Conservation (phyloP, 2,888 invertebrate species). For the Diabrotica balteata region DNA sequence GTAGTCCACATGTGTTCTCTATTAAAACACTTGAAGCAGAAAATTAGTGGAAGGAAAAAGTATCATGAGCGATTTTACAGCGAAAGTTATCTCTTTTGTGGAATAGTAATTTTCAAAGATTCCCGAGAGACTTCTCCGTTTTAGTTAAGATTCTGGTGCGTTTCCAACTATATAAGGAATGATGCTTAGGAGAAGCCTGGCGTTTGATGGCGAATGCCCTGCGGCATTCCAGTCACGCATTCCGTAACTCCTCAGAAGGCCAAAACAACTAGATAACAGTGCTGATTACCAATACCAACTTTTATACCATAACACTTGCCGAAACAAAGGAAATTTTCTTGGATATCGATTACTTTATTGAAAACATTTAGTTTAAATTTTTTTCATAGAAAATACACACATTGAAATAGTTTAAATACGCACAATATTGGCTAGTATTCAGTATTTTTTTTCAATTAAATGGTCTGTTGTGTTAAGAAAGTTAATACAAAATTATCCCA, state of each 20-base stretch:
- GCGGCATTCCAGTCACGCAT: slow-evolving; percentile 18
- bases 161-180: slow-evolving; percentile 14
- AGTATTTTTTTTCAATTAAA: too few relatives aligned
- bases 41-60: background rate
- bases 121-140: slow-evolving; percentile 4
- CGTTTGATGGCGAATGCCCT: slow-evolving; percentile 8
- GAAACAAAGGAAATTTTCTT: background rate
- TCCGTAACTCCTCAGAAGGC: slow-evolving; percentile 13
- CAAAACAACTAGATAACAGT: slow-evolving; percentile 22
- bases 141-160: slow-evolving; percentile 21
- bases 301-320: slow-evolving; percentile 13
- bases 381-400: too few relatives aligned
- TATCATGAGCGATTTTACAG: slow-evolving; percentile 4
- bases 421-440: too few relatives aligned
- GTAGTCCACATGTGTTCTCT: background rate
- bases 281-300: slow-evolving; percentile 21
- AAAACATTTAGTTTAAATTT: too few relatives aligned
- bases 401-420: too few relatives aligned
- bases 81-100: slow-evolving; percentile 6
- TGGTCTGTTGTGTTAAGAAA: too few relatives aligned
- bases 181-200: slow-evolving; percentile 12
- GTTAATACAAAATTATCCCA: too few relatives aligned
- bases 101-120: slow-evolving; percentile 13
- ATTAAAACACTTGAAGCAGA: background rate
- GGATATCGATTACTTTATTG: too few relatives aligned